Percentiles rank a stretch among this genome's conserved stretches.
Evolutionary conservation across 2,797 vertebrate species (phyloP).

Genomic region (Tragopan temminckii): DNA sequence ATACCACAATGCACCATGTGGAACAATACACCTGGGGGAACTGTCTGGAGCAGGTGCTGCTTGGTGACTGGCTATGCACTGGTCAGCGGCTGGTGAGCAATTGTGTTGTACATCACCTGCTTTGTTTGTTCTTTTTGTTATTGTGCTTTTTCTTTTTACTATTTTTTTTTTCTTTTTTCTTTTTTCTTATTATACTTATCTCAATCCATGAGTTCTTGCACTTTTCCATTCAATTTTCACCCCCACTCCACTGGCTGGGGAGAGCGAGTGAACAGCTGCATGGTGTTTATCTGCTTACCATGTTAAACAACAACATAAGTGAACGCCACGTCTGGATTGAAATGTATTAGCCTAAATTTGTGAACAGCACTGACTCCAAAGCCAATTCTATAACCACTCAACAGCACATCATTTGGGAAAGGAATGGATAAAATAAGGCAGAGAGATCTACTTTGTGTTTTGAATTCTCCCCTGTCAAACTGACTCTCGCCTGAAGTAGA

Average conservation of each 20-base stretch:
- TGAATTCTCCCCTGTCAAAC: not conserved
- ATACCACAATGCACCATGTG: not conserved
- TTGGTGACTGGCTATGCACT: not conserved
- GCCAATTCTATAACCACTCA: not conserved
- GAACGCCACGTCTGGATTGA: not conserved
- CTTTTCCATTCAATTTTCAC: not conserved
- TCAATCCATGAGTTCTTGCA: not conserved
- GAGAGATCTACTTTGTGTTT: not conserved
- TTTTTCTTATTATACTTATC: not conserved
- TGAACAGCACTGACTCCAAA: not conserved
- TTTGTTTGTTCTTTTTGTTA: not conserved
- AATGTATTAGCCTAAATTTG: not conserved
- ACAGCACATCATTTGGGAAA: not conserved
- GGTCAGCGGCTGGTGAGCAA: not conserved
- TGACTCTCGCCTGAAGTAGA: not conserved
- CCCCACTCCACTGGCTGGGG: not conserved
- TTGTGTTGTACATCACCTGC: not conserved
- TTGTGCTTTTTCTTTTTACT: not conserved
- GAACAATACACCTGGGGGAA: not conserved
- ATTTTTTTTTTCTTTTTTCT: not conserved
- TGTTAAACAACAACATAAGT: not conserved
- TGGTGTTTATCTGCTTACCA: not conserved
- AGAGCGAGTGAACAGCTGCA: not conserved
- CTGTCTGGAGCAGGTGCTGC: not conserved
- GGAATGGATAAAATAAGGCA: not conserved